Evolutionary conservation across 1,140 invertebrate genomes (phyloP).

Genomic region (Chymomyza costata): DNA sequence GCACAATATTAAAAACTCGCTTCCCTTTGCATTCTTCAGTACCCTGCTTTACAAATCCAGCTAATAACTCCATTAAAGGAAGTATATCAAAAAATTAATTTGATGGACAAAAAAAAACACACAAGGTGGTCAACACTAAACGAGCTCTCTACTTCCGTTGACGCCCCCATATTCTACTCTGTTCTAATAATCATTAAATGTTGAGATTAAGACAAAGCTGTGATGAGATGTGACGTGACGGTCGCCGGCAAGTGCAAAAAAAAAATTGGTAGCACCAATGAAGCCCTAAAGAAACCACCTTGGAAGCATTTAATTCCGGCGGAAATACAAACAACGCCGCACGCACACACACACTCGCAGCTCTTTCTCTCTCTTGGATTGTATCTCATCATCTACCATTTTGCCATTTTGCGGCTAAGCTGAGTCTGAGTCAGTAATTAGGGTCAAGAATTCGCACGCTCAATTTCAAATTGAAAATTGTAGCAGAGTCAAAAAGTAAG

Average conservation of each 20-base stretch:
- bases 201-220: slow-evolving; percentile 51
- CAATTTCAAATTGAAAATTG: slow-evolving; percentile 69
- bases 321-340: slow-evolving; percentile 43
- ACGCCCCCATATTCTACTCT: slow-evolving; percentile 47
- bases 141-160: slow-evolving; percentile 38
- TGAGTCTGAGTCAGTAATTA: slow-evolving; percentile 57
- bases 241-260: slow-evolving; percentile 54
- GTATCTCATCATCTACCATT: not conserved
- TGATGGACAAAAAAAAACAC: slow-evolving; percentile 2
- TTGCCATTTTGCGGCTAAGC: slow-evolving; percentile 19
- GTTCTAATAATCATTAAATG: slow-evolving; percentile 43
- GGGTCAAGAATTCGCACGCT: slow-evolving; percentile 67
- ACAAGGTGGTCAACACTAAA: slow-evolving; percentile 43
- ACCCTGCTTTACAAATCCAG: slow-evolving; percentile 23
- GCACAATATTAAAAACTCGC: too few relatives aligned
- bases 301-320: slow-evolving; percentile 59
- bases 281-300: slow-evolving; percentile 17
- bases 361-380: too few relatives aligned
- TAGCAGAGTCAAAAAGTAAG: slow-evolving; percentile 42
- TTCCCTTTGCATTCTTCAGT: too few relatives aligned
- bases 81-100: too few relatives aligned
- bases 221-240: slow-evolving; percentile 53
- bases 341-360: slow-evolving; percentile 7
- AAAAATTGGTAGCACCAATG: not conserved
- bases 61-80: slow-evolving; percentile 41